Base-by-base conservation (phyloP, 2,113 vertebrate species). In the Vicugna pacos region DNA sequence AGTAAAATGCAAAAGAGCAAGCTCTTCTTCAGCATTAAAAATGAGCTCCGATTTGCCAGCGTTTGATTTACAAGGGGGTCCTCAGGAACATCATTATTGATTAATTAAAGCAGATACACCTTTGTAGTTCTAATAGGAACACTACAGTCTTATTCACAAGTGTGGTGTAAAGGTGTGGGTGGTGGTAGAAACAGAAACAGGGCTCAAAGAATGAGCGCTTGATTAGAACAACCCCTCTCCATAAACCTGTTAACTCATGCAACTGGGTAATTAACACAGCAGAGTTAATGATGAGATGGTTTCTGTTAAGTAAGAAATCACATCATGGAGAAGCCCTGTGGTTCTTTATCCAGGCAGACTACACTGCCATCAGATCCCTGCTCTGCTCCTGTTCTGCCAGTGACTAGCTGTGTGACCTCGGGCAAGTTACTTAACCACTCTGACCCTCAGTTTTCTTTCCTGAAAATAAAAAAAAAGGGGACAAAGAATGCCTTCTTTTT, bases 71-170 rank as follows among this genome's bases (percentile, higher is more conserved):
- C 64, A 93, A 89, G 50, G 76, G 50, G 65, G 85, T 90, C 86
- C 93, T 64, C n/a, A 4, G 95, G 96, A 91, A 65, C 76, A 13
- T 73, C 85, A 22, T 87, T 83, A 83, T 46, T 83, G 93, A 97
- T 95, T 97, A 96, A 97, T 96, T 96, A 95, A 96, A 80, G 82
- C 52, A 84, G 72, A 81, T 94, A 70, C 65, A 89, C 89, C 89
- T 98, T 83, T 97, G 86, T 92, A 89, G 73, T 80, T 94, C 77
- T 80, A 93, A 70, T 10, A 81, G 89, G 83, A 93, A 94, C 87
- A 64, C 42, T 64, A 8, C 72, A 69, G 83, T 93, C 70, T 76
- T 17, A 42, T 88, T 96, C 69, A 62, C 69, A 94, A 95, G 90
- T 50, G 10, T 6, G 22, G 46, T 17, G 54, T 60, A 48, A 69